phyloP scores from a whole-genome alignment of 2,888 invertebrate genomes.

The Chromoteleia sp. region DNA sequence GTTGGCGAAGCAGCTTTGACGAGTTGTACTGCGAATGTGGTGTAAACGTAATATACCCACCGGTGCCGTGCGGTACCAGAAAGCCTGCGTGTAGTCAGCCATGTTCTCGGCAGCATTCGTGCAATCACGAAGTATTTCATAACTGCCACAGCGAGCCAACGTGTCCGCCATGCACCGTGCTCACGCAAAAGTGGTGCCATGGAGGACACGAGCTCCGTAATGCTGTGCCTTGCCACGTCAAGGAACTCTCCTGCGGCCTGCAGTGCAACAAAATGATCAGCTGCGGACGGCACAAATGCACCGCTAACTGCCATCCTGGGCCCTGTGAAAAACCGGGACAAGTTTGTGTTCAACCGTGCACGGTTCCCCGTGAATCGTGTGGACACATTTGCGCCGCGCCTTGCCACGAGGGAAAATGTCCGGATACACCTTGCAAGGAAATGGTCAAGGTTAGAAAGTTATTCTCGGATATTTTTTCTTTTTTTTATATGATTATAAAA shows the following conservation, averaged over 20 bases:
- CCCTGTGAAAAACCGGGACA: constrained; percentile 88
- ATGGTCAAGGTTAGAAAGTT: constrained; percentile 85
- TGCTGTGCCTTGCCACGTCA: constrained; percentile 94
- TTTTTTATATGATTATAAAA: no score
- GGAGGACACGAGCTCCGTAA: constrained; percentile 93
- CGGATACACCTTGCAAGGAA: constrained; percentile 89
- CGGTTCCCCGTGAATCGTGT: constrained; percentile 88
- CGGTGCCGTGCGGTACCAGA: constrained; percentile 95
- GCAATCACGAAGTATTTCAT: constrained; percentile 93
- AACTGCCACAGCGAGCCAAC: constrained; percentile 91
- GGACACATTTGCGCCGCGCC: constrained; percentile 94
- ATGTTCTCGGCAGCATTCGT: constrained; percentile 91
- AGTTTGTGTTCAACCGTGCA: constrained; percentile 93
- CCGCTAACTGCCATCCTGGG: constrained; percentile 91
- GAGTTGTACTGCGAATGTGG: constrained; percentile 97
- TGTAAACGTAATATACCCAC: constrained; percentile 93
- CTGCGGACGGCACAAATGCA: constrained; percentile 95
- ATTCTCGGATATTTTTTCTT: background rate
- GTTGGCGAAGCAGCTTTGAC: constrained; percentile 88
- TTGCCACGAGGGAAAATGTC: constrained; percentile 92
- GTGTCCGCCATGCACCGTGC: constrained; percentile 94
- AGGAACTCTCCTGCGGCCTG: constrained; percentile 95
- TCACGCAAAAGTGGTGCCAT: constrained; percentile 94
- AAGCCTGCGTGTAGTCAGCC: constrained; percentile 92
- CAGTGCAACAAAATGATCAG: constrained; percentile 92